Conservation (phyloP, 2,113 vertebrate species). For the Gambusia affinis region DNA sequence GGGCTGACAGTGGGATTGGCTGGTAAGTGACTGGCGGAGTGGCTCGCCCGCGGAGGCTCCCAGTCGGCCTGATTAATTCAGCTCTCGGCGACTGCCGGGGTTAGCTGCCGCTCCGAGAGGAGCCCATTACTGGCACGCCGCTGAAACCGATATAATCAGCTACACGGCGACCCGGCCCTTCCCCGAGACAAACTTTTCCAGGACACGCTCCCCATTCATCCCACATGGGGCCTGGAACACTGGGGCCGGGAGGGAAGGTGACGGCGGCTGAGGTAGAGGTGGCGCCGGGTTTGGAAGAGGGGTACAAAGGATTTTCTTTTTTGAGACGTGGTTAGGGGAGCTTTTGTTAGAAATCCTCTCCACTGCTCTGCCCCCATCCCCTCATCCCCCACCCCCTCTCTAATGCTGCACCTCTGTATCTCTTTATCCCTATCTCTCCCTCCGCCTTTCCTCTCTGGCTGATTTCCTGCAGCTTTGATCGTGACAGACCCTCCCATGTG, state of each 20-base stretch:
- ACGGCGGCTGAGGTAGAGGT: conserved; percentile 79
- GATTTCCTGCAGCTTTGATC: conserved; percentile 79
- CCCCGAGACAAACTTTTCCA: conserved; percentile 92
- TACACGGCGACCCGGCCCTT: conserved; percentile 82
- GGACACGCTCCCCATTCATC: conserved; percentile 84
- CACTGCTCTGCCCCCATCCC: conserved; percentile 24
- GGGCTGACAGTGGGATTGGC: conserved; percentile 99
- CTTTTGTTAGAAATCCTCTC: conserved; percentile 77
- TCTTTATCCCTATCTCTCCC: conserved; percentile 58
- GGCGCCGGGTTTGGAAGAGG: conserved; percentile 73
- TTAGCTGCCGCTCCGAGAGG: conserved; percentile 94
- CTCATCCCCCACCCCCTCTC: conserved; percentile 32
- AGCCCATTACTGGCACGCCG: conserved; percentile 96
- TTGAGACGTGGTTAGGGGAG: conserved; percentile 79
- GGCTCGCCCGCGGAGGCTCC: conserved; percentile 95
- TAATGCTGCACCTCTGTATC: conserved; percentile 52
- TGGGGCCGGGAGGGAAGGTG: conserved; percentile 80
- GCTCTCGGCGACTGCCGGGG: conserved; percentile 95
- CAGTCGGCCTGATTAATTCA: conserved; percentile 99
- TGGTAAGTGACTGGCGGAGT: conserved; percentile 98
- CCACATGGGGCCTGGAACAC: conserved; percentile 87
- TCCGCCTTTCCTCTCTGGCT: conserved; percentile 57
- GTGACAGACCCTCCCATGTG: conserved; percentile 75
- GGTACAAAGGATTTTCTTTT: conserved; percentile 93
- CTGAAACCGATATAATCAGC: conserved; percentile 99